These are phyloP conservation scores for Troides helena DNA, from an alignment of 2,888 invertebrate genomes.

Conservation along the genomic window DNA sequence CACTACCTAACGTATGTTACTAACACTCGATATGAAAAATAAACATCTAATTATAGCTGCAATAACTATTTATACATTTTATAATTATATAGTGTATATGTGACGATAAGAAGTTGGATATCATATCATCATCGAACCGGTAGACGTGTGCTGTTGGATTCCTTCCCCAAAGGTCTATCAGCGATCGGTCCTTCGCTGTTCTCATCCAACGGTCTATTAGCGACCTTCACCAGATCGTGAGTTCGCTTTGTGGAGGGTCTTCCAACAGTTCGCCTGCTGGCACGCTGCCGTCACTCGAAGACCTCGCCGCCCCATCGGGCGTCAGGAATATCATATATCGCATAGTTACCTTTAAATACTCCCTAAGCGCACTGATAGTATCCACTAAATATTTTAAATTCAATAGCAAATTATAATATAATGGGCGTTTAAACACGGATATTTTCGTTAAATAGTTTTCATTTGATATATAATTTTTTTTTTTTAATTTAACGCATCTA, in stretches of 20 bases:
- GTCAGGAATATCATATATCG: slow-evolving; percentile 45
- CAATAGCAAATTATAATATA: slow-evolving; percentile 60
- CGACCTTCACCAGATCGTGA: background rate
- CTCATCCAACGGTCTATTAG: too few species aligned
- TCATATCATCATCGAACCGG: slow-evolving; percentile 9
- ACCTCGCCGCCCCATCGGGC: too few species aligned
- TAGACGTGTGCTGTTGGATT: too few species aligned
- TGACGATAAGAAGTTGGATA: slow-evolving; percentile 56
- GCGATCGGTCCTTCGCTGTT: too few species aligned
- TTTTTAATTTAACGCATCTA: slow-evolving; percentile 52
- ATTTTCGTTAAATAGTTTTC: slow-evolving; percentile 50
- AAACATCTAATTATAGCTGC: slow-evolving; percentile 80
- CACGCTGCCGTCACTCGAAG: too few species aligned
- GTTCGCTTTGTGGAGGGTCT: too few species aligned
- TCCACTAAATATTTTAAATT: slow-evolving; percentile 54
- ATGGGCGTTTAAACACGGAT: slow-evolving; percentile 46
- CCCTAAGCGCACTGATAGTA: slow-evolving; percentile 73
- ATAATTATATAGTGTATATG: slow-evolving; percentile 60
- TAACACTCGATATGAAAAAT: slow-evolving; percentile 80
- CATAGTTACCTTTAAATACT: slow-evolving; percentile 51
- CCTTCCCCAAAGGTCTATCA: too few species aligned
- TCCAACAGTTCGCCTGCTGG: too few species aligned
- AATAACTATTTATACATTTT: slow-evolving; percentile 81
- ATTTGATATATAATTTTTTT: slow-evolving; percentile 40
- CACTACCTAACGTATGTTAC: slow-evolving; percentile 71